These are phyloP conservation scores for Aradus depressus DNA, from an alignment of 2,888 invertebrate species.

Conservation along the genomic window DNA sequence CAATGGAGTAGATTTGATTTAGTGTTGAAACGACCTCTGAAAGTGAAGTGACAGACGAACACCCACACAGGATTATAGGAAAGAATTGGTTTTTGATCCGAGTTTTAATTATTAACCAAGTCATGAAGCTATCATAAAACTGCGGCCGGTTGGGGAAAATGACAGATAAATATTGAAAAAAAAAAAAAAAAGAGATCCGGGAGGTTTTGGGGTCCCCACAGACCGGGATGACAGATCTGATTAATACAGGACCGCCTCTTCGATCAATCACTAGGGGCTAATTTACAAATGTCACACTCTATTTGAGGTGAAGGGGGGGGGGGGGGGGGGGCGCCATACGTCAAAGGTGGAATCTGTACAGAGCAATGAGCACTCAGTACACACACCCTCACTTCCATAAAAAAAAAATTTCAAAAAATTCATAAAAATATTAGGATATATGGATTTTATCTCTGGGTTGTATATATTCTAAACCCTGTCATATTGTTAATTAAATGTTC, in stretches of 20 bases:
- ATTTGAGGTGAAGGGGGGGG: slow-evolving; percentile 8
- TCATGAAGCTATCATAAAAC: slow-evolving; percentile 14
- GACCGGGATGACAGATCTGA: slow-evolving; percentile 11
- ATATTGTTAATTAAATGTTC: slow-evolving; percentile 18
- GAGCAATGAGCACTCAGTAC: neutral
- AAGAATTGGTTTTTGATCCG: slow-evolving; percentile 12
- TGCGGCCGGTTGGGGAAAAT: neutral
- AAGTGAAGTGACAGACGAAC: too few relatives aligned
- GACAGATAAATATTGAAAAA: slow-evolving; percentile 19
- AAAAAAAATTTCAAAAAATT: too few relatives aligned
- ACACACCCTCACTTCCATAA: neutral
- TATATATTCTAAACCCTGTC: slow-evolving; percentile 16
- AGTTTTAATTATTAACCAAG: slow-evolving; percentile 17
- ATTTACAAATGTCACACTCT: slow-evolving; percentile 20
- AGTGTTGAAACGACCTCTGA: too few relatives aligned
- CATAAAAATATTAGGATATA: too few relatives aligned
- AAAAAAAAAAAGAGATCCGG: too few relatives aligned
- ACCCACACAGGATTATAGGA: too few relatives aligned
- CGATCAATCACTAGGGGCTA: slow-evolving; percentile 14
- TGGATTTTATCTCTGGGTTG: too few relatives aligned
- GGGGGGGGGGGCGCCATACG: slow-evolving; percentile 7
- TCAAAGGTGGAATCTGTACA: slow-evolving; percentile 4
- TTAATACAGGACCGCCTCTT: slow-evolving; percentile 11
- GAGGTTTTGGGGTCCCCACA: too few relatives aligned
- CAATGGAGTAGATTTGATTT: too few relatives aligned